These are phyloP conservation scores for Pterocles orientalis DNA, from an alignment of 2,113 vertebrate species.

Conservation along the genomic window DNA sequence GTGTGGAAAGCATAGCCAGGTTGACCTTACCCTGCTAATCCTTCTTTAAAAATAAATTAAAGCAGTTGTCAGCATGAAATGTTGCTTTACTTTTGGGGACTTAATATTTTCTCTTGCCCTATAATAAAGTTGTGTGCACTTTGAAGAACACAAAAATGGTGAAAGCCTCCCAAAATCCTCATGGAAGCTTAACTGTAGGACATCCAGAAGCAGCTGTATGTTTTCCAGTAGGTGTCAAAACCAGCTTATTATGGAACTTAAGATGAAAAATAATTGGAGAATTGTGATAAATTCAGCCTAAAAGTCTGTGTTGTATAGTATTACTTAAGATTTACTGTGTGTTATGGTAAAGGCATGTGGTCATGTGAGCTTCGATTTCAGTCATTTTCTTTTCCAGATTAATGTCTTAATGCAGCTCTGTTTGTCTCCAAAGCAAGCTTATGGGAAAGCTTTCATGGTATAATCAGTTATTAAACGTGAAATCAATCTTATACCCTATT, in stretches of 20 bases:
- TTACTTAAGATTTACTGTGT: not conserved
- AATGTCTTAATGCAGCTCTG: not conserved
- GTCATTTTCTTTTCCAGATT: not conserved
- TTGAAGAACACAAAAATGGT: not conserved
- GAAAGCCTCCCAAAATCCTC: not conserved
- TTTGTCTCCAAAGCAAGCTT: not conserved
- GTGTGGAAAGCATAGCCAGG: not conserved
- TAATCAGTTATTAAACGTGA: not conserved
- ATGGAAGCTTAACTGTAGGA: not conserved
- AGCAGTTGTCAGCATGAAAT: not conserved
- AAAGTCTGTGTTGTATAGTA: not conserved
- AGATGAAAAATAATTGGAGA: not conserved
- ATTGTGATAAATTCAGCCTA: not conserved
- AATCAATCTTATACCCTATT: not conserved
- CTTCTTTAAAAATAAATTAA: constrained; percentile 41
- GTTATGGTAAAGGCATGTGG: not conserved
- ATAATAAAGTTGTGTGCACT: not conserved
- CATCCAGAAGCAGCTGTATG: not conserved
- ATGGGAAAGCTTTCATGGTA: not conserved
- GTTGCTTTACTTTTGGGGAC: not conserved
- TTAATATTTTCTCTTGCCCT: not conserved
- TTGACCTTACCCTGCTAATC: constrained; percentile 23
- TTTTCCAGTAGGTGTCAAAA: not conserved
- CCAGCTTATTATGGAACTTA: not conserved
- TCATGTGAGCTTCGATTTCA: not conserved